These are phyloP conservation scores for Hippocampus zosterae DNA, from an alignment of 2,113 vertebrate genomes.

Conservation along the genomic window DNA sequence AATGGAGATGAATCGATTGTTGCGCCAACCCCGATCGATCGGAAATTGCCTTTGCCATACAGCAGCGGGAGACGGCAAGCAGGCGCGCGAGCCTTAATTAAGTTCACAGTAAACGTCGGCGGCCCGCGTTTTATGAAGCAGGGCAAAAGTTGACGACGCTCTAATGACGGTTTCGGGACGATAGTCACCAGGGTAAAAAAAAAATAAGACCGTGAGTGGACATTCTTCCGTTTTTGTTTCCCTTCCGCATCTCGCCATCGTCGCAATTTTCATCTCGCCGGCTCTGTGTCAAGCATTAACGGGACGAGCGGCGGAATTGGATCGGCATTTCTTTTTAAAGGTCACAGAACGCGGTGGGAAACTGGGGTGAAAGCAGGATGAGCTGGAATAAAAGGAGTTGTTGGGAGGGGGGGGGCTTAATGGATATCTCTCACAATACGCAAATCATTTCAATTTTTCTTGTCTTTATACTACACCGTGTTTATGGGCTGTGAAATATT, in stretches of 20 bases:
- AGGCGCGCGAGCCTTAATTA: conserved; percentile 61
- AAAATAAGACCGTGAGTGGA: background rate
- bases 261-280: conserved; percentile 15
- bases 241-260: background rate
- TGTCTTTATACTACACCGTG: too few species aligned
- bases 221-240: conserved; percentile 15
- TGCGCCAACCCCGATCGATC: conserved; percentile 59
- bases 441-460: too few species aligned
- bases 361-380: conserved; percentile 21
- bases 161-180: conserved; percentile 1
- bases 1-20: conserved; percentile 72
- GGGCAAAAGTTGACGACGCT: conserved; percentile 47
- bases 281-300: conserved; percentile 35
- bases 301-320: conserved; percentile 59
- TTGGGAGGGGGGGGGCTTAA: background rate
- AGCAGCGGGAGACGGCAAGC: conserved; percentile 48
- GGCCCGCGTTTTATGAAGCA: conserved; percentile 50
- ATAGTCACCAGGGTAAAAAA: conserved; percentile 14
- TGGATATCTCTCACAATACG: too few species aligned
- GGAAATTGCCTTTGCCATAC: conserved; percentile 64
- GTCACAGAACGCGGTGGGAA: conserved; percentile 51
- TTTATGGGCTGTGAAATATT: too few species aligned
- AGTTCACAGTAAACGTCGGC: conserved; percentile 64
- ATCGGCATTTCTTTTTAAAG: conserved; percentile 65
- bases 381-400: background rate